Evolutionary conservation across 2,797 vertebrate species (phyloP), one percentile per base, ranked within the genome.

Genomic region (Falco peregrinus): DNA sequence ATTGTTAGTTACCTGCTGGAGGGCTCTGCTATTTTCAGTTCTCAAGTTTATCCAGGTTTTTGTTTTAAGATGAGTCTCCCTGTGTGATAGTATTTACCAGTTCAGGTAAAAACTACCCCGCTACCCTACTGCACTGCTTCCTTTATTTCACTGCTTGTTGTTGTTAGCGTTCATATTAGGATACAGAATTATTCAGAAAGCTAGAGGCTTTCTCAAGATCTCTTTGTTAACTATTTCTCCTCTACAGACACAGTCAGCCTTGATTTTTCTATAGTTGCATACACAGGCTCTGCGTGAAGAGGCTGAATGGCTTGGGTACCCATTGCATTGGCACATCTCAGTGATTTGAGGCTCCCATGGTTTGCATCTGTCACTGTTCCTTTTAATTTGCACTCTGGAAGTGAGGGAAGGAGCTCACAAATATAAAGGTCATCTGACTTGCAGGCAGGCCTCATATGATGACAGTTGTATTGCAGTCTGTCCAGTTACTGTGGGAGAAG

Each of bases 261-360:
- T 53, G 11, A 26, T 74, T 89, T 89, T 77, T 51, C 39, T 48
- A 16, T 29, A 31, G 50, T 37, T 86, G 7, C 0, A 0, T 41
- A 5, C 33, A 16, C 22, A 79, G 39, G 25, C 16, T 89, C 28
- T n/a, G 5, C 0, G 1, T 1, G 3, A 14, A 74, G 84, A 51
- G 29, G 39, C 41, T 33, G 45, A 47, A 47, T 0, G 0, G 14
- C 50, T 59, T 2, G 1, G 65, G 37, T 57, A 28, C 17, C 43
- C 41, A 1, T 13, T 84, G 60, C 17, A 24, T 65, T 59, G 45
- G 57, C 43, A 47, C 29, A 6, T n/a, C 2, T 5, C 45, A 3
- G 20, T 35, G 35, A 37, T 84, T 53, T 53, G 25, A 84, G 41
- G 43, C 53, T 50, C 48, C 37, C 3, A 0, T 48, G 33, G 15